Percentiles rank a stretch among this genome's conserved stretches.
Conservation (phyloP, 2,113 vertebrate genomes). For the Chaenogobius annularis region DNA sequence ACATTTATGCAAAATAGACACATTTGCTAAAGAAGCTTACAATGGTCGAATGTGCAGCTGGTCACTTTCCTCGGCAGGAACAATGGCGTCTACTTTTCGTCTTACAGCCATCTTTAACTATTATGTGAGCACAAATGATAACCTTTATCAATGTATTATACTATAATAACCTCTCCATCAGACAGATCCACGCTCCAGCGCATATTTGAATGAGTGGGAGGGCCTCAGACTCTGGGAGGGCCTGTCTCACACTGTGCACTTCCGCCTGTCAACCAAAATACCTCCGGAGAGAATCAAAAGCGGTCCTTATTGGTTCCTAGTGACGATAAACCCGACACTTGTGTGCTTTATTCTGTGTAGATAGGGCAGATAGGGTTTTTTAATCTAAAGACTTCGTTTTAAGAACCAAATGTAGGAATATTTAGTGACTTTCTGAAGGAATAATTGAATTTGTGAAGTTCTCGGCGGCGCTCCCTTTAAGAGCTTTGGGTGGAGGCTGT, state of each 20-base stretch:
- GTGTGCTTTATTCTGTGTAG: too few relatives aligned
- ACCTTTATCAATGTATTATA: not conserved
- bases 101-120: slow-evolving; percentile 81
- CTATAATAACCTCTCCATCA: not conserved
- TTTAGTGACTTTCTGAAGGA: not conserved
- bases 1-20: not conserved
- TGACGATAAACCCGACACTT: not conserved
- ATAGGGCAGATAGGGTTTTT: too few relatives aligned
- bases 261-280: slow-evolving; percentile 59
- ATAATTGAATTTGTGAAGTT: not conserved
- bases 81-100: slow-evolving; percentile 80
- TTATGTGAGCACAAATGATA: not conserved
- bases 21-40: slow-evolving; percentile 73
- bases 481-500: slow-evolving; percentile 67
- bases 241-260: not conserved
- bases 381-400: too few relatives aligned
- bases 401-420: not conserved
- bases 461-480: slow-evolving; percentile 68
- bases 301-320: slow-evolving; percentile 5
- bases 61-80: slow-evolving; percentile 94
- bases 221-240: not conserved
- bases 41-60: slow-evolving; percentile 94
- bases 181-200: not conserved
- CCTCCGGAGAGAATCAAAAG: slow-evolving; percentile 29
- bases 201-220: slow-evolving; percentile 44